phyloP scores from a whole-genome alignment of 2,113 vertebrate genomes.

The Vireo altiloquus region DNA sequence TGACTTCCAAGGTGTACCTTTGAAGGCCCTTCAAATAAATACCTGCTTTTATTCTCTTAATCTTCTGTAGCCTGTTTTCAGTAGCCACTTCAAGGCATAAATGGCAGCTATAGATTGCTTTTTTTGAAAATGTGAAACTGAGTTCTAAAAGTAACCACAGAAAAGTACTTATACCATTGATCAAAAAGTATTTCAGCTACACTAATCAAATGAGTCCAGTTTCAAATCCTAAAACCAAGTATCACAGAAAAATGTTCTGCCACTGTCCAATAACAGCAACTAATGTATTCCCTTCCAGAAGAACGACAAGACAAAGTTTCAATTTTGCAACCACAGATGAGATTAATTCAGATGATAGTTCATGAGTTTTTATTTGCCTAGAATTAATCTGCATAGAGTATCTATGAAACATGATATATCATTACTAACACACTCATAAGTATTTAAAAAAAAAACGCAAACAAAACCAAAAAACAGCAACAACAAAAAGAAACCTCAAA shows the following conservation, averaged over 20 bases:
- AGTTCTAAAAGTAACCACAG: neutral
- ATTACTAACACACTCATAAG: neutral
- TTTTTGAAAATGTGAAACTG: neutral
- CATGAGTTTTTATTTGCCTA: neutral
- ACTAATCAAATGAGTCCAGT: neutral
- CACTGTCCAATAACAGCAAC: neutral
- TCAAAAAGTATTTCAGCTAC: neutral
- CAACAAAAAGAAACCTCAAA: neutral
- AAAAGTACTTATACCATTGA: neutral
- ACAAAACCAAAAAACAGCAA: neutral
- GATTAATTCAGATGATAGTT: neutral
- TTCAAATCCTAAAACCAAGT: neutral
- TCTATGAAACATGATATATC: neutral
- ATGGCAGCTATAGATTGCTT: neutral
- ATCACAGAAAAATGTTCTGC: neutral
- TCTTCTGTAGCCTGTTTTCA: neutral
- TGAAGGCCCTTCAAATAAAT: neutral
- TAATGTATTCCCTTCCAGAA: neutral
- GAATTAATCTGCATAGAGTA: neutral
- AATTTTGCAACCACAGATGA: neutral
- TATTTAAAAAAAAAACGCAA: neutral
- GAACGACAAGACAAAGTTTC: neutral
- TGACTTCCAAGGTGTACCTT: neutral
- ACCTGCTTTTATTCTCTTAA: neutral
- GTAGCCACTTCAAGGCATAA: neutral